phyloP scores from a whole-genome alignment of 37 sponge, comb jelly and placozoan species.

The Bolinopsis microptera region DNA sequence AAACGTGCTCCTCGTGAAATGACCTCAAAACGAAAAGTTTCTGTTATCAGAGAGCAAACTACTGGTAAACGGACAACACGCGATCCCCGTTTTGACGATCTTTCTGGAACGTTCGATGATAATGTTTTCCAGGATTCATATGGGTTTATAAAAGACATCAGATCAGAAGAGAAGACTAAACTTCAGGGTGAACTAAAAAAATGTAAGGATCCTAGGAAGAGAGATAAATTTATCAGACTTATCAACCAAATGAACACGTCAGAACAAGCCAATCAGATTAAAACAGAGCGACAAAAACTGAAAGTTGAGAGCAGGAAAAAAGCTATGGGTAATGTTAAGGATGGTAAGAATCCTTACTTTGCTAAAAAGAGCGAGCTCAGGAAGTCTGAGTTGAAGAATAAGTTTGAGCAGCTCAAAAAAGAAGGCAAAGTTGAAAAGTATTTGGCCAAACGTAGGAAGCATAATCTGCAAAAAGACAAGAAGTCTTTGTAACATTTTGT shows the following conservation, averaged over 20 bases:
- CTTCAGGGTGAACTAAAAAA: slow-evolving; percentile 25
- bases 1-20: slow-evolving; percentile 53
- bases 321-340: slow-evolving; percentile 24
- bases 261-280: background rate
- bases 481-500: slow-evolving; percentile 34
- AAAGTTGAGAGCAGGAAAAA: slow-evolving; percentile 26
- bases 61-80: background rate
- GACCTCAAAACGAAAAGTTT: slow-evolving; percentile 35
- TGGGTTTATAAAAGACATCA: slow-evolving; percentile 37
- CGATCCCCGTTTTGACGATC: slow-evolving; percentile 37
- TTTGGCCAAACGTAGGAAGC: slow-evolving; percentile 41
- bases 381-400: slow-evolving; percentile 49
- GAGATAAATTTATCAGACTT: background rate
- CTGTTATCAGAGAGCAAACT: background rate
- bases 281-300: background rate
- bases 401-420: slow-evolving; percentile 50
- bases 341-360: slow-evolving; percentile 57
- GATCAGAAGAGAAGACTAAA: slow-evolving; percentile 36
- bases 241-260: slow-evolving; percentile 36
- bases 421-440: slow-evolving; percentile 60
- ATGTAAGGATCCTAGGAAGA: background rate
- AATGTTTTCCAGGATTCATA: slow-evolving; percentile 36
- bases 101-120: slow-evolving; percentile 18
- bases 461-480: slow-evolving; percentile 57
- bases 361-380: slow-evolving; percentile 52